These are phyloP conservation scores for Zosterops borbonicus DNA, from an alignment of 2,113 vertebrate species.

Conservation along the genomic window DNA sequence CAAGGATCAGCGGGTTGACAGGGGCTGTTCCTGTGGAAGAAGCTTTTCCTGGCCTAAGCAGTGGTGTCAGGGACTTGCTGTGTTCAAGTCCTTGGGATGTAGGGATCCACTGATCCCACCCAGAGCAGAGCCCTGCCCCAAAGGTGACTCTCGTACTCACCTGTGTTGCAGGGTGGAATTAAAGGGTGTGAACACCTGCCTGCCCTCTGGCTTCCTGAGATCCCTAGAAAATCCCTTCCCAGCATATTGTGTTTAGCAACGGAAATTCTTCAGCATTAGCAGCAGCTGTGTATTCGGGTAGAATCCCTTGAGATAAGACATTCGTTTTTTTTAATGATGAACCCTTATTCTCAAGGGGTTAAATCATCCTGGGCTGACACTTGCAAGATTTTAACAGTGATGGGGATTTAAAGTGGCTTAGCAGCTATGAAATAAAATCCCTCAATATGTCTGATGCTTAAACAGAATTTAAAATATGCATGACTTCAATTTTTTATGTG, in stretches of 20 bases:
- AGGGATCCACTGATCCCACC: background rate
- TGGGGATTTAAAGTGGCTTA: constrained; percentile 39
- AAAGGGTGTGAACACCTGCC: background rate
- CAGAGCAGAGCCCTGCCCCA: background rate
- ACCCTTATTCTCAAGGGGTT: constrained; percentile 7
- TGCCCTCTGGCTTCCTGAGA: background rate
- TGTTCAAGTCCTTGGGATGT: background rate
- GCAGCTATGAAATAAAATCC: constrained; percentile 29
- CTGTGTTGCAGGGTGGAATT: background rate
- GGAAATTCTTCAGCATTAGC: background rate
- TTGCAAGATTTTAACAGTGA: constrained; percentile 21
- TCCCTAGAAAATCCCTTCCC: background rate
- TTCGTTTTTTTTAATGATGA: background rate
- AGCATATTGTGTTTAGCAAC: background rate
- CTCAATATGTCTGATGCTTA: constrained; percentile 30
- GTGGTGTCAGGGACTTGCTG: background rate
- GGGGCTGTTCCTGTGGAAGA: background rate
- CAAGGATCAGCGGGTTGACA: background rate
- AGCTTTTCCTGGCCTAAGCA: background rate
- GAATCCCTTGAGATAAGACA: background rate
- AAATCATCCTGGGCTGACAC: constrained; percentile 12
- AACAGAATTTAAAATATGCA: constrained; percentile 37
- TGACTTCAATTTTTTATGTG: constrained; percentile 20
- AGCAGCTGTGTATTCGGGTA: background rate
- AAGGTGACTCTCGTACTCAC: background rate